Base-by-base conservation (phyloP, 2,888 invertebrate species). In the Oscheius sp. region DNA sequence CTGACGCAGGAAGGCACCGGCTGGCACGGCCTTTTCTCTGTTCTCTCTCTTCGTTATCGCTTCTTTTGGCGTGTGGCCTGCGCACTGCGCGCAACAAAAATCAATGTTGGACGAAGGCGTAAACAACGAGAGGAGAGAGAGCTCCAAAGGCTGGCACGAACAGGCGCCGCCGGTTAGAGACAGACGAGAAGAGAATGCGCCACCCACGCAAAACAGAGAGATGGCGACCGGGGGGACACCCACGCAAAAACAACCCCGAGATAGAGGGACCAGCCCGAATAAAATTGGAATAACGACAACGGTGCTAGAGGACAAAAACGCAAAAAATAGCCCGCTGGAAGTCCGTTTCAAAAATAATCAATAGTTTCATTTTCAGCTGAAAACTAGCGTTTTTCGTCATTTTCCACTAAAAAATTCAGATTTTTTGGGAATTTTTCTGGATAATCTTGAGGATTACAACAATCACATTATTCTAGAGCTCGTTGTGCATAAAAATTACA, bases 41-140 rank as follows among this genome's bases (percentile, higher is more conserved):
- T 35, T 35, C 35, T 35, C 35, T 35, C 35, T 35, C 35, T 35
- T 35, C 66, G 61, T 66, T 66, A 66, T 66, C 66, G 66, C 64
- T 45, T 64, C 64, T 66, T 49, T 66, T 25, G 46, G 25, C 18
- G 49, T 49, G 66, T 35, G 35, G n/a, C n/a, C n/a, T 9, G 35
- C 35, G 9, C 35, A 6, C 5, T 9, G 35, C 35, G 35, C 35
- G 9, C 3, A 3, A 35, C 35, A 69, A 69, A 69, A 69, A 69
- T 69, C 69, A 69, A 69, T 69, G 53, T 53, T 55, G 35, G 69
- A 49, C 53, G 56, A 69, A 69, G 43, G 69, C 69, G 69, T 69
- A 69, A 69, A 69, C 69, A 69, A 55, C 35, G 55, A n/a, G n/a
- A n/a, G n/a, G n/a, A n/a, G n/a, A n/a, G 69, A 1, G 43, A 43